Base-by-base conservation (phyloP, 2,113 vertebrate species). In the Pao palembangensis region DNA sequence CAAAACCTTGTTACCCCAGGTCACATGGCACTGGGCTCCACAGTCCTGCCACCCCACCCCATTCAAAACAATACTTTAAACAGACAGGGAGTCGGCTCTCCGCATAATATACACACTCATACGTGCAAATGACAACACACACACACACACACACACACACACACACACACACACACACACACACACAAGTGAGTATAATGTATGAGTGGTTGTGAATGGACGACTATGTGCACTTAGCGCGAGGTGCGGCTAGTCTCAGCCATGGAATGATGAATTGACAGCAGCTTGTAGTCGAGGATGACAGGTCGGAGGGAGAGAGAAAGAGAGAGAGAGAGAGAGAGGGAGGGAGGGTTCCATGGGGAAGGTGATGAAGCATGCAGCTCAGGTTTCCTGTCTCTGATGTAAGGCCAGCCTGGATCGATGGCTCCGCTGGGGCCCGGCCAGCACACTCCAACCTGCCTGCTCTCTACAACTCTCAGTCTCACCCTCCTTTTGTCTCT, bases 311-410 rank as follows among this genome's bases (percentile, higher is more conserved):
- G 55, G 23, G 20, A 68, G 31, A 38, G 58, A 76, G 64, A 67
- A 18, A 59, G 50, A 60, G 38, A 48, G n/a, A n/a, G n/a, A n/a
- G n/a, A n/a, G n/a, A 62, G 69, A 67, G 69, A 8, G 65, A 71
- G 75, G 72, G 74, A 78, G 76, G 61, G 74, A 78, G 77, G 79
- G 78, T 78, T 87, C 83, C 72, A 16, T 72, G 64, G 80, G 85
- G 85, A 87, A 84, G 85, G 80, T 86, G 87, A 87, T 87, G 85
- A 87, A 88, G 82, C 87, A 80, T 81, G 80, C 76, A 71, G 84
- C 82, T 88, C 87, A 86, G 81, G 87, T 88, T 88, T 85, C 85
- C 85, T 87, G 85, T 88, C 87, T 88, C 79, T 88, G 87, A 88
- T 88, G 85, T 87, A 87, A 88, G 85, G 79, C 87, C 85, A 82